Base-by-base conservation (phyloP, 2,797 vertebrate species). In the Enteromius unitaeniatus region DNA sequence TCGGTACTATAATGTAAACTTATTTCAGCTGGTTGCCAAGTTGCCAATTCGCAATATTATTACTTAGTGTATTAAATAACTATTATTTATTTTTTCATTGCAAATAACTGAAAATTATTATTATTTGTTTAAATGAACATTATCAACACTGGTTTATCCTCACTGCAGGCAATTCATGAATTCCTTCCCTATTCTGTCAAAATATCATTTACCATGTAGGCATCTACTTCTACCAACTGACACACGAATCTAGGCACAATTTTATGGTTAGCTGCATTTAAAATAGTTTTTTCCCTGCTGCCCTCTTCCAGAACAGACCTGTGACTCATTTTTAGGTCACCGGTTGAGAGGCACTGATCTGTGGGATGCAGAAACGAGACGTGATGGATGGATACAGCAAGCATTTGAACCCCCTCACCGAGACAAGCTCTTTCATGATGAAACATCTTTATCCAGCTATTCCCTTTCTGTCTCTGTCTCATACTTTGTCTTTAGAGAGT, bases 401-500 rank as follows among this genome's bases (percentile, higher is more conserved):
- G 51, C 11, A 51, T 78, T 82, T 77, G 72, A 85, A 75, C 62
- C 58, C 78, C 55, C 73, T 58, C 78, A 77, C 49, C 9, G 11
- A n/a, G 62, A 81, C 42, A 9, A 69, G 51, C 65, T 75, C 79
- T 77, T 81, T 85, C 79, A 85, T 68, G 78, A 81, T 83, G 72
- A 85, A 85, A 85, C 62, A 34, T 82, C 55, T 85, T 77, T 60
- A 85, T 82, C 84, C 58, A 77, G 74, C 42, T 3, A 70, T 49
- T 76, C 79, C 28, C 42, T 65, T 45, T 73, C 4, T 64, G 60
- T 64, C 60, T 23, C 69, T 31, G 60, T 26, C 23, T 53, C 17
- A 9, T 65, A 67, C 77, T 62, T 26, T 64, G 11, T 64, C 65
- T 77, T 84, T 86, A 89, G 69, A 76, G 88, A 87, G 79, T 84